Evolutionary conservation across 2,113 vertebrate genomes (phyloP).

Genomic region (Syngnathoides biaculeatus): DNA sequence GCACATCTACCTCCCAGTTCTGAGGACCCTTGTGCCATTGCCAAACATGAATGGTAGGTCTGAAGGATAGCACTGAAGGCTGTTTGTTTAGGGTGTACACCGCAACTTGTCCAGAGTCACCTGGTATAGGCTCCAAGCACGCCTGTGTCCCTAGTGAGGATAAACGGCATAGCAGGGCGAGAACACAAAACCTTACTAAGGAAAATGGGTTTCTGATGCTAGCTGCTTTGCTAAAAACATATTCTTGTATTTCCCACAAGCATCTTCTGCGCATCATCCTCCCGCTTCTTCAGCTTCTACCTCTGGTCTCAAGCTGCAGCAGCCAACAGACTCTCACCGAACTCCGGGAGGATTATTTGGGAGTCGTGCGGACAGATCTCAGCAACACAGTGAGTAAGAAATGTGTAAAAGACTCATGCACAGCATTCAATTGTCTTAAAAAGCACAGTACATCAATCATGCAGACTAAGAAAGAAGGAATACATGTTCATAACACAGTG

Average conservation of each 20-base stretch:
- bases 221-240: neutral
- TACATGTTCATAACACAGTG: too few relatives aligned
- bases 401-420: neutral
- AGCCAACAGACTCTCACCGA: slow-evolving; percentile 2
- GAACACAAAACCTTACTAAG: neutral
- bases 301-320: slow-evolving; percentile 60
- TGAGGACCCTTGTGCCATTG: too few relatives aligned
- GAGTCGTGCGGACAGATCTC: slow-evolving; percentile 37
- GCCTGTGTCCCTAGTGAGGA: too few relatives aligned
- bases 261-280: slow-evolving; percentile 68
- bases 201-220: too few relatives aligned
- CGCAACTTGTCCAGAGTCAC: too few relatives aligned
- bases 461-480: neutral
- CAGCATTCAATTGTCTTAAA: neutral
- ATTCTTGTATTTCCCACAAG: slow-evolving; percentile 31
- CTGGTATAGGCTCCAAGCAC: too few relatives aligned
- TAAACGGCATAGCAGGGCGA: too few relatives aligned
- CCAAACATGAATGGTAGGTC: too few relatives aligned
- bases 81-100: too few relatives aligned
- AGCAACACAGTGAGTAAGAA: slow-evolving; percentile 56
- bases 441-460: neutral
- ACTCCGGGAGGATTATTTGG: slow-evolving; percentile 25
- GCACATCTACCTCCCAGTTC: too few relatives aligned
- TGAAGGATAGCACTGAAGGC: too few relatives aligned
- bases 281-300: slow-evolving; percentile 67